These are phyloP conservation scores for Gephyroberyx darwinii DNA, from an alignment of 2,797 vertebrate genomes.

Conservation along the genomic window DNA sequence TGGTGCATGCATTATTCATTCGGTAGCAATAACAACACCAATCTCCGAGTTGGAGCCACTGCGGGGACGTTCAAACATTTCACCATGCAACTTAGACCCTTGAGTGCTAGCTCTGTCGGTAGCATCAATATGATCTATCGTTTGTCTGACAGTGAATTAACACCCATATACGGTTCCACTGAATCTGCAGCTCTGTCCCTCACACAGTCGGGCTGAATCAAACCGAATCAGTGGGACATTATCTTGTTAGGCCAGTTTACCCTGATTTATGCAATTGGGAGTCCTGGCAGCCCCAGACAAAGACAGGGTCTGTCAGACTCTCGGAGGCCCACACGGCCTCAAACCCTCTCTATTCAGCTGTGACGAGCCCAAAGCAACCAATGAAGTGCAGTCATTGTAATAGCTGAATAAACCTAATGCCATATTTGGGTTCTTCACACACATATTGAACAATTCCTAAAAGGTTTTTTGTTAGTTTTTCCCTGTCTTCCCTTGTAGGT, in stretches of 20 bases:
- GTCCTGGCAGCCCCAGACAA: slow-evolving; percentile 47
- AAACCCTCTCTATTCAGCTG: not conserved
- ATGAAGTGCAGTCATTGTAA: not conserved
- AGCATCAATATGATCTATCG: not conserved
- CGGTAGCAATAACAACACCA: no score
- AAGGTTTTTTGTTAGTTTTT: no score
- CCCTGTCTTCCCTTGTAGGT: no score
- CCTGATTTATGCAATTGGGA: slow-evolving; percentile 48
- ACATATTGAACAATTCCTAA: not conserved
- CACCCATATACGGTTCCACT: slow-evolving; percentile 26
- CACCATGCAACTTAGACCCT: not conserved
- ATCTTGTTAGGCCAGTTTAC: slow-evolving; percentile 65
- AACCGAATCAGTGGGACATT: slow-evolving; percentile 57
- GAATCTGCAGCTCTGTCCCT: not conserved
- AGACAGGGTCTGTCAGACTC: slow-evolving; percentile 54
- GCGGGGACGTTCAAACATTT: not conserved
- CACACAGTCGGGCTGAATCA: slow-evolving; percentile 27
- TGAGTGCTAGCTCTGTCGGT: not conserved
- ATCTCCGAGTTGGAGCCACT: no score
- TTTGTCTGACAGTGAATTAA: not conserved
- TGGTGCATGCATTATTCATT: not conserved
- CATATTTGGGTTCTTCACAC: not conserved
- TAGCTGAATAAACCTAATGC: not conserved
- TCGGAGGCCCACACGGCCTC: slow-evolving; percentile 4
- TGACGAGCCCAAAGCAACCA: not conserved